Conservation (phyloP, 2,113 vertebrate genomes). For the Pantherophis guttatus region DNA sequence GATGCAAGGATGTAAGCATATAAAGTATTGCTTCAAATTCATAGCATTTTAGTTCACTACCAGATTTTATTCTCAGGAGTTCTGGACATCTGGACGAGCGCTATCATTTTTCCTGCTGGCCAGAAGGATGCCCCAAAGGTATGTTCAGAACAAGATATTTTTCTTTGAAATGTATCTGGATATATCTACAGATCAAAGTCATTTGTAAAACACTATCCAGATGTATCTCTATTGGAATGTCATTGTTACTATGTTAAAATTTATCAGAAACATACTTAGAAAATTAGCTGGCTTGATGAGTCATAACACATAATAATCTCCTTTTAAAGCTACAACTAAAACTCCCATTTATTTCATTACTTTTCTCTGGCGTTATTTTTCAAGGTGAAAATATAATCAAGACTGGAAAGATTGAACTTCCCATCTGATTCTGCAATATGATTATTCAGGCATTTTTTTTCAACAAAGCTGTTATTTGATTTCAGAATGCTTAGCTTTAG, state of each 20-base stretch:
- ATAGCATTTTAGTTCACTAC: neutral
- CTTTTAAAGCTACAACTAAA: constrained; percentile 54
- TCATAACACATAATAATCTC: constrained; percentile 65
- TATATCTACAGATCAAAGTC: constrained; percentile 51
- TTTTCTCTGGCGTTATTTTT: constrained; percentile 50
- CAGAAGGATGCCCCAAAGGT: constrained; percentile 14
- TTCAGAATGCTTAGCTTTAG: constrained; percentile 7
- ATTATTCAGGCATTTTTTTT: constrained; percentile 31
- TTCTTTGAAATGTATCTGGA: constrained; percentile 37
- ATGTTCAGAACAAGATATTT: neutral
- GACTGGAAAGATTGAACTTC: constrained; percentile 21
- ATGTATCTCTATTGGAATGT: constrained; percentile 51
- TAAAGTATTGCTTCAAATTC: neutral
- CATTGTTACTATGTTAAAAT: constrained; percentile 58
- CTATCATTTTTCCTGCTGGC: neutral
- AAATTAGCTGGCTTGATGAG: constrained; percentile 63
- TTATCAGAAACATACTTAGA: constrained; percentile 40
- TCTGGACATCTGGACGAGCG: neutral
- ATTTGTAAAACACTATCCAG: constrained; percentile 59
- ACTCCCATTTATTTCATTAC: constrained; percentile 44
- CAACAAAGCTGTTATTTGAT: neutral
- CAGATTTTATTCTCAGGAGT: neutral
- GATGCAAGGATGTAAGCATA: neutral
- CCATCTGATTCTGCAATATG: constrained; percentile 26
- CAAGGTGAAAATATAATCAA: constrained; percentile 43